Conservation (phyloP, 2,113 vertebrate genomes). For the Corythoichthys haematopterus region DNA sequence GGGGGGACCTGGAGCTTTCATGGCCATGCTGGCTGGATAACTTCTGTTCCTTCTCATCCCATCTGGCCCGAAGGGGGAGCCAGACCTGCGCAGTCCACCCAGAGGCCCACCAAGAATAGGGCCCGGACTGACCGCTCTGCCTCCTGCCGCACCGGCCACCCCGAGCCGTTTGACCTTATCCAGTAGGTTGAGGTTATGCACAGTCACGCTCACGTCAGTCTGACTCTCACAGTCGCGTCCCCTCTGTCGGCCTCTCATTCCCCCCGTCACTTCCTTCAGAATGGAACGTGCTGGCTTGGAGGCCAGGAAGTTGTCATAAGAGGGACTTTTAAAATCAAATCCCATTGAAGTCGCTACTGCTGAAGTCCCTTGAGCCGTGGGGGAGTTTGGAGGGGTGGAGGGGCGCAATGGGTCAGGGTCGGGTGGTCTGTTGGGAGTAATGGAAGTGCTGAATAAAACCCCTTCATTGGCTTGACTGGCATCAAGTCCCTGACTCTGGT, state of each 20-base stretch:
- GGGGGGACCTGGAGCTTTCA: conserved; percentile 86
- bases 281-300: conserved; percentile 94
- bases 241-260: conserved; percentile 70
- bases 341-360: conserved; percentile 65
- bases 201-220: conserved; percentile 90
- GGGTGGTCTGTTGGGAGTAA: conserved; percentile 66
- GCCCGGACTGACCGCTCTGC: conserved; percentile 65
- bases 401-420: conserved; percentile 73
- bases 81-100: conserved; percentile 76
- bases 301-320: conserved; percentile 92
- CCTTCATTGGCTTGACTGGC: conserved; percentile 62
- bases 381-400: conserved; percentile 87
- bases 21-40: conserved; percentile 96
- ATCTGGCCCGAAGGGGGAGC: conserved; percentile 78
- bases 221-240: conserved; percentile 85
- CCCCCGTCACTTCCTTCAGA: conserved; percentile 83
- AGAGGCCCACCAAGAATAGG: conserved; percentile 75
- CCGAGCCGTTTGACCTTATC: conserved; percentile 93
- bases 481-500: conserved; percentile 86
- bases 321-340: conserved; percentile 88
- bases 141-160: conserved; percentile 74
- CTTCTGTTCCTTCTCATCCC: conserved; percentile 91
- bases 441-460: conserved; percentile 73
- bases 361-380: conserved; percentile 51
- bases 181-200: conserved; percentile 92